Conservation (phyloP, 2,113 vertebrate species). For the Seriola dumerili region DNA sequence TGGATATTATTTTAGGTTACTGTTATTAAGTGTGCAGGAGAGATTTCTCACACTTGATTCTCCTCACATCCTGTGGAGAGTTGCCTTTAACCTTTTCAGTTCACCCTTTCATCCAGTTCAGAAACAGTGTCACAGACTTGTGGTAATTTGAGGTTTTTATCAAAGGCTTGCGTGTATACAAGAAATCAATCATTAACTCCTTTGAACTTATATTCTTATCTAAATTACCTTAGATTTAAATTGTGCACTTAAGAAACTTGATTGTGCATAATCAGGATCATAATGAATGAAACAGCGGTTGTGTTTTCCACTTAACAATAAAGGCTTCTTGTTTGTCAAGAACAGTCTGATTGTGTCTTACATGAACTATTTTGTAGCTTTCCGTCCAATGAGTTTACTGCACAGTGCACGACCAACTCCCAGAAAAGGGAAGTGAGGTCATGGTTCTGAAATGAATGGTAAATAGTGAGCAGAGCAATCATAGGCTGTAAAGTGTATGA, state of each 20-base stretch:
- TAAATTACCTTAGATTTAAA: slow-evolving; percentile 80
- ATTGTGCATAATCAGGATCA: slow-evolving; percentile 84
- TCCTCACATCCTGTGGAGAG: slow-evolving; percentile 84
- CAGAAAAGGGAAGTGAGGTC: background rate
- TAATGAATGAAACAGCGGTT: slow-evolving; percentile 81
- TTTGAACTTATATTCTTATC: slow-evolving; percentile 79
- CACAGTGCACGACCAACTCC: no score
- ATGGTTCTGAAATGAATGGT: background rate
- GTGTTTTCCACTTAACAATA: slow-evolving; percentile 84
- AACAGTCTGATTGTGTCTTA: slow-evolving; percentile 47
- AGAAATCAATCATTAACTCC: slow-evolving; percentile 78
- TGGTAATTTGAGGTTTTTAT: slow-evolving; percentile 84
- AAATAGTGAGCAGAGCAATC: background rate
- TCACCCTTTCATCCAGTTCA: slow-evolving; percentile 87
- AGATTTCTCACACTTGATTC: slow-evolving; percentile 82
- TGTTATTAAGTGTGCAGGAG: slow-evolving; percentile 89
- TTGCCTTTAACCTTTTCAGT: slow-evolving; percentile 86
- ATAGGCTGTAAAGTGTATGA: background rate
- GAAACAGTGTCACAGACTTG: slow-evolving; percentile 90
- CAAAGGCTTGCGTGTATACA: slow-evolving; percentile 78
- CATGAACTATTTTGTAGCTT: background rate
- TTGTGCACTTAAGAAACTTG: slow-evolving; percentile 80
- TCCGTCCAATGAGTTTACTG: background rate
- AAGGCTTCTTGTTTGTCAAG: slow-evolving; percentile 87
- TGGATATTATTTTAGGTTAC: slow-evolving; percentile 93